Percentiles rank a stretch among this genome's conserved stretches.
phyloP scores from a whole-genome alignment of 2,797 vertebrate genomes.

The Spatula clypeata region DNA sequence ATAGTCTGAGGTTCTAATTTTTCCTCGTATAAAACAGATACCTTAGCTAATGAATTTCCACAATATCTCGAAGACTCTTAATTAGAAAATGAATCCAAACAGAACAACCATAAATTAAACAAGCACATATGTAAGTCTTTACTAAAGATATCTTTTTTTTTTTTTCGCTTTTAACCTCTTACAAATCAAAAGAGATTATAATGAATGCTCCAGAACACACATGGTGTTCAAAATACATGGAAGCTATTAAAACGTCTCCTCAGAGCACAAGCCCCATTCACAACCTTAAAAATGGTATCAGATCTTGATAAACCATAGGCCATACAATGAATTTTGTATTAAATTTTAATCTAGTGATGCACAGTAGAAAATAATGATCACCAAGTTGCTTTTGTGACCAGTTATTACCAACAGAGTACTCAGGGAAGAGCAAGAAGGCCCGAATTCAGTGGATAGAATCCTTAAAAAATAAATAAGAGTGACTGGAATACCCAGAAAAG shows the following conservation, averaged over 20 bases:
- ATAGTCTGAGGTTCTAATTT: slow-evolving; percentile 53
- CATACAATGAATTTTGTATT: neutral
- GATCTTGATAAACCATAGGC: neutral
- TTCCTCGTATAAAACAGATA: slow-evolving; percentile 69
- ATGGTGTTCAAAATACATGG: neutral
- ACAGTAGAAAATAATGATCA: neutral
- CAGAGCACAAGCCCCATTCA: neutral
- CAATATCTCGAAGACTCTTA: slow-evolving; percentile 62
- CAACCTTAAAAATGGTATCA: neutral
- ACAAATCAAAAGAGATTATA: slow-evolving; percentile 15
- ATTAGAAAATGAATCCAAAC: slow-evolving; percentile 77
- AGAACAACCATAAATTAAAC: slow-evolving; percentile 69
- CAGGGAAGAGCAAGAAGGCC: neutral
- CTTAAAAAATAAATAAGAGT: neutral
- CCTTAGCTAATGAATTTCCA: slow-evolving; percentile 67
- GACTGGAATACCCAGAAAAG: neutral
- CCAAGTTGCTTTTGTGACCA: neutral
- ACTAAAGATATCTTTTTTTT: slow-evolving; percentile 44
- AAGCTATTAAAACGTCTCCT: neutral
- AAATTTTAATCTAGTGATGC: neutral
- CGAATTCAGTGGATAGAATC: neutral
- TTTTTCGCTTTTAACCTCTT: slow-evolving; percentile 8
- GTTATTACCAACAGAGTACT: neutral
- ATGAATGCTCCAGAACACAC: neutral
- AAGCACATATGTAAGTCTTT: slow-evolving; percentile 29